Conservation (phyloP, 1,140 invertebrate genomes). For the Hypothenemus hampei region DNA sequence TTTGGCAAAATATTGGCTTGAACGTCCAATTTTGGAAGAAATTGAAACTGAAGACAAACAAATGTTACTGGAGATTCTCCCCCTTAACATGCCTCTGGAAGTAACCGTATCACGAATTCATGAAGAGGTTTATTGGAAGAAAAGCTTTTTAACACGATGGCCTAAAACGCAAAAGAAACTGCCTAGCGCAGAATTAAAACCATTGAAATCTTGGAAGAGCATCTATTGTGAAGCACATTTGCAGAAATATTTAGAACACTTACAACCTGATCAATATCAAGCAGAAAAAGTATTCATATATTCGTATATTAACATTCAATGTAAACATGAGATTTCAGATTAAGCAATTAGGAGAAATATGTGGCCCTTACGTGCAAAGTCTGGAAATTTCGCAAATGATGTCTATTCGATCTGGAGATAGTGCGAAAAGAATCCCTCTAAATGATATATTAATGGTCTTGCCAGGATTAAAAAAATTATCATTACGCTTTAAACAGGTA, state of each 20-base stretch:
- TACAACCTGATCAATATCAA: constrained; percentile 49
- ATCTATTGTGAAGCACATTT: constrained; percentile 48
- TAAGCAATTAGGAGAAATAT: constrained; percentile 39
- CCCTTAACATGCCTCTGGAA: constrained; percentile 6
- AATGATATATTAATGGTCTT: constrained; percentile 48
- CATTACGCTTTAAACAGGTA: constrained; percentile 40
- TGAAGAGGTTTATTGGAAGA: constrained; percentile 24
- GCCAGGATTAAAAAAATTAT: constrained; percentile 46
- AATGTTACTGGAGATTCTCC: constrained; percentile 18
- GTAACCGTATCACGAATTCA: constrained; percentile 16
- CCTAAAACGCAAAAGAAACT: constrained; percentile 8
- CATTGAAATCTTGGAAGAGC: constrained; percentile 47
- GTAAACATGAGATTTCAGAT: constrained; percentile 9
- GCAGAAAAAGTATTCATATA: constrained; percentile 46
- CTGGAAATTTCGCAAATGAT: constrained; percentile 40
- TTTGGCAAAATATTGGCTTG: constrained; percentile 21
- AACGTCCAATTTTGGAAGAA: constrained; percentile 19
- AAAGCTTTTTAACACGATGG: constrained; percentile 19
- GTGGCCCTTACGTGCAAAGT: constrained; percentile 47
- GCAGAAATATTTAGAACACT: constrained; percentile 48
- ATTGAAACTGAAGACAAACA: constrained; percentile 15
- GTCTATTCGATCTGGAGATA: constrained; percentile 29
- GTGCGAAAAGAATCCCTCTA: constrained; percentile 48
- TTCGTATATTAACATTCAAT: not conserved
- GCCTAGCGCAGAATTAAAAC: not conserved